Percentiles rank a stretch among this genome's conserved stretches.
These are phyloP conservation scores for Cryptomyrus ogoouensis DNA, from an alignment of 2,113 vertebrate species.

Conservation along the genomic window DNA sequence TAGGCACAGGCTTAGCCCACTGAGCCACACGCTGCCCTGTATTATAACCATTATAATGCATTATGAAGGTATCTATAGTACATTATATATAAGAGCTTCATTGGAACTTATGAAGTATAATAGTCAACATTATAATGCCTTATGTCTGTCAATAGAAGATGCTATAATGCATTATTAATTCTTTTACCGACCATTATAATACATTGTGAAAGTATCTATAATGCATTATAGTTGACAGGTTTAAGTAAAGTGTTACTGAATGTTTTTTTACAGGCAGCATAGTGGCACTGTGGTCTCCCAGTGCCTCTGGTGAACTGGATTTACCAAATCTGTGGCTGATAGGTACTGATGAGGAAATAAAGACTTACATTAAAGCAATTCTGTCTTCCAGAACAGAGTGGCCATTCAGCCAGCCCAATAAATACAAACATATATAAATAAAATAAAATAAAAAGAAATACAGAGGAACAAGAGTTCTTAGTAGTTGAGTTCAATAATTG, in stretches of 20 bases:
- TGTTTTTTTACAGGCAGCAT: background rate
- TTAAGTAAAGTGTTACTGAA: background rate
- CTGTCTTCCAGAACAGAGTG: background rate
- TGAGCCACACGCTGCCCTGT: no score
- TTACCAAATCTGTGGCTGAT: background rate
- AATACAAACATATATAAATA: slow-evolving; percentile 29
- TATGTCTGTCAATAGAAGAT: background rate
- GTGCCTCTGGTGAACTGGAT: background rate
- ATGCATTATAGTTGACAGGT: background rate
- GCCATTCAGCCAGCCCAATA: slow-evolving; percentile 17
- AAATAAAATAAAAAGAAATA: background rate
- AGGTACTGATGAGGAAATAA: background rate
- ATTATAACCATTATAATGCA: background rate
- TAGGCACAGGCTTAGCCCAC: no score
- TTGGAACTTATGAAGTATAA: background rate
- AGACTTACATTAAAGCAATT: background rate
- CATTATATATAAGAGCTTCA: background rate
- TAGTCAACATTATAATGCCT: background rate
- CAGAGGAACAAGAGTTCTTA: background rate
- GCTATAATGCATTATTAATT: background rate
- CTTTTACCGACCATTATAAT: background rate
- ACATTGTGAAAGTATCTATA: background rate
- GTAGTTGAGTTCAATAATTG: slow-evolving; percentile 22
- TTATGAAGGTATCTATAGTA: background rate
- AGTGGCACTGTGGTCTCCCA: background rate